Evolutionary conservation across 2,113 vertebrate genomes (phyloP).

Genomic region (Daphoenositta chrysoptera): DNA sequence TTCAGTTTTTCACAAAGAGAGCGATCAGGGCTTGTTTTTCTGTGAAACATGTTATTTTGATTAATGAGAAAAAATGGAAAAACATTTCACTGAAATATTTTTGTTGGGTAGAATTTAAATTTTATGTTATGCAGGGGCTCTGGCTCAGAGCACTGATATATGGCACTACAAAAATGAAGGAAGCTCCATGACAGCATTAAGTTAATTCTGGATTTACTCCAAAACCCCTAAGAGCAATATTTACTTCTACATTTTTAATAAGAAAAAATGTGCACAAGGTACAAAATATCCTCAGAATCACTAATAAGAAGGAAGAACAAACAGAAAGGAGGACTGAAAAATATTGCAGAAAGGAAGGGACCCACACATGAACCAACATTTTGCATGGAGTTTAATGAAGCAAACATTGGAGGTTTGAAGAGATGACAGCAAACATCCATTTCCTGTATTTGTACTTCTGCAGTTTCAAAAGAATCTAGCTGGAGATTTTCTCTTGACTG

Average conservation of each 20-base stretch:
- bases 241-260: slow-evolving; percentile 44
- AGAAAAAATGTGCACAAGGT: slow-evolving; percentile 19
- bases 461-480: neutral
- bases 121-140: neutral
- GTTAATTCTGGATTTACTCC: slow-evolving; percentile 46
- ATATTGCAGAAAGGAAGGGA: neutral
- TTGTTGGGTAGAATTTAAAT: slow-evolving; percentile 9
- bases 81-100: slow-evolving; percentile 39
- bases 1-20: slow-evolving; percentile 3
- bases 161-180: slow-evolving; percentile 20
- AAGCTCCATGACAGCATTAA: slow-evolving; percentile 33
- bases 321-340: neutral
- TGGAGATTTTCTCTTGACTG: neutral
- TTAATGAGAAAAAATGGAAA: slow-evolving; percentile 35
- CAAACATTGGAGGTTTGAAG: slow-evolving; percentile 3
- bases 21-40: slow-evolving; percentile 3
- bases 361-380: neutral
- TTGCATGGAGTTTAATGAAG: slow-evolving; percentile 27
- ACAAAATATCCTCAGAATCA: slow-evolving; percentile 7
- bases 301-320: slow-evolving; percentile 21
- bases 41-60: slow-evolving; percentile 39
- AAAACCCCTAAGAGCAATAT: slow-evolving; percentile 16
- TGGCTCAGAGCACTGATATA: slow-evolving; percentile 21
- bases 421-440: slow-evolving; percentile 9
- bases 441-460: neutral